These are phyloP conservation scores for Schizopygopsis pylzovi DNA, from an alignment of 2,797 vertebrate species.

Conservation along the genomic window DNA sequence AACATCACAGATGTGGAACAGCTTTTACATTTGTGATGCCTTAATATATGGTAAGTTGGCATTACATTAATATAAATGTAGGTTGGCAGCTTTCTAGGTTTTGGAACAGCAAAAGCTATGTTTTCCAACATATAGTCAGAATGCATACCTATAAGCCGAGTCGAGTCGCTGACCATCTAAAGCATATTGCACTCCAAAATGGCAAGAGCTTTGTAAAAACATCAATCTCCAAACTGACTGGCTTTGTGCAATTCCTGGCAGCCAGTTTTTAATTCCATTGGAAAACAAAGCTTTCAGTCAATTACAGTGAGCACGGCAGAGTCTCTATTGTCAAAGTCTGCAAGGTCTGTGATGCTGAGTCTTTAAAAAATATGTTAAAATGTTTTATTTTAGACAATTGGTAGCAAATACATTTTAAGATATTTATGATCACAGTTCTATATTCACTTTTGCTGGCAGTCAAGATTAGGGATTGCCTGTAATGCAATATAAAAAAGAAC, in stretches of 20 bases:
- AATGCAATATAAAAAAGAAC: neutral
- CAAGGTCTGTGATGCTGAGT: neutral
- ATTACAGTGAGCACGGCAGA: neutral
- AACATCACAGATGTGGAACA: slow-evolving; percentile 5
- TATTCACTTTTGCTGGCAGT: neutral
- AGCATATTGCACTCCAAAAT: neutral
- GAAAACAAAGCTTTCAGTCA: neutral
- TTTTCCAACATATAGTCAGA: neutral
- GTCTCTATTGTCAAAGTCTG: neutral
- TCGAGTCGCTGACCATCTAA: neutral
- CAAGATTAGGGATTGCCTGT: neutral
- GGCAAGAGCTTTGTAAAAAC: neutral
- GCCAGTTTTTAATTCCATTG: neutral
- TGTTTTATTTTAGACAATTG: neutral
- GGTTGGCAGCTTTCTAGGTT: neutral
- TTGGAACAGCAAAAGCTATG: neutral
- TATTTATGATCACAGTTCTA: neutral
- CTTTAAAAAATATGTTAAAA: neutral
- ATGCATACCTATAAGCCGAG: neutral
- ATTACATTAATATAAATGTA: too few relatives aligned
- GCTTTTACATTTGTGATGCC: neutral
- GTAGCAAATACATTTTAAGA: neutral
- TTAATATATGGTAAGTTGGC: neutral
- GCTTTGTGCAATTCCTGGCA: neutral
- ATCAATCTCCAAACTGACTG: neutral